phyloP scores from a whole-genome alignment of 2,113 vertebrate species.

The Taurulus bubalis region DNA sequence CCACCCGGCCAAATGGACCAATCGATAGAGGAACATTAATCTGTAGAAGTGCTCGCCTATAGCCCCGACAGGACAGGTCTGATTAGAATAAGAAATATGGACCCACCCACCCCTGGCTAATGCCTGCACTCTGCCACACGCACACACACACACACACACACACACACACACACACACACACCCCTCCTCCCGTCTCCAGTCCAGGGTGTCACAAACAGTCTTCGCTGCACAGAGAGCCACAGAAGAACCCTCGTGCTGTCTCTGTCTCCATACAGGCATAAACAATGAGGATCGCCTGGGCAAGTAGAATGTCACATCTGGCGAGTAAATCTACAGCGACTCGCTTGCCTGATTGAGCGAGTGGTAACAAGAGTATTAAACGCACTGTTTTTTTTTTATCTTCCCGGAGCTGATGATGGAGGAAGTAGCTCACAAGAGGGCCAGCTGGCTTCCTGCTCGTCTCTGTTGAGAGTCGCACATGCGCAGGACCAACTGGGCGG shows the following conservation, averaged over 20 bases:
- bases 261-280: not conserved
- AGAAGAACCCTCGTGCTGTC: not conserved
- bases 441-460: not conserved
- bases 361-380: not conserved
- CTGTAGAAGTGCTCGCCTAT: constrained; percentile 31
- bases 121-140: not conserved
- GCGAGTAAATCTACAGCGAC: not conserved
- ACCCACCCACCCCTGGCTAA: constrained; percentile 8
- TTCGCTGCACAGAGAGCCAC: constrained; percentile 1
- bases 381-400: not conserved
- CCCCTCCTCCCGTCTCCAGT: not conserved
- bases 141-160: constrained; percentile 4
- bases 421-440: not conserved
- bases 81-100: constrained; percentile 68
- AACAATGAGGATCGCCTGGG: not conserved
- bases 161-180: constrained; percentile 12
- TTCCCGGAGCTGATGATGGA: not conserved
- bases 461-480: not conserved
- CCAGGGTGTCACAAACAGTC: constrained; percentile 33
- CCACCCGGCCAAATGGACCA: constrained; percentile 41
- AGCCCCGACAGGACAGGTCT: constrained; percentile 36
- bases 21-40: constrained; percentile 65
- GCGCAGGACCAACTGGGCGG: not conserved
- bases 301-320: not conserved
- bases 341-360: not conserved